Base-by-base conservation (phyloP, 2,888 invertebrate genomes). In the Barypeithes pellucidus region DNA sequence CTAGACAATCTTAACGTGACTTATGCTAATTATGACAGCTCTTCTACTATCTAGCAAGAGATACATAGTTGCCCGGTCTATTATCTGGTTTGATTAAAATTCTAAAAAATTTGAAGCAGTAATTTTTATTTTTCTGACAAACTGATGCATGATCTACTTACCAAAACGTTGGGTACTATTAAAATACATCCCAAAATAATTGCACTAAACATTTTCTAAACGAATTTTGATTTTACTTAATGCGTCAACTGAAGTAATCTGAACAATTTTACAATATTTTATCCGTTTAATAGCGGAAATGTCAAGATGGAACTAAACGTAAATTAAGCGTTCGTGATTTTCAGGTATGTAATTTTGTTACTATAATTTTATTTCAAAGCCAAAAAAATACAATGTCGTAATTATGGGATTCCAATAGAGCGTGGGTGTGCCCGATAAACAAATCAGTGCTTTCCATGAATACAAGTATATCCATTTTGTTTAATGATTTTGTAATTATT, bases 251-350 rank as follows among this genome's bases (percentile, higher is more conserved):
- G 5, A 20, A 20, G 16, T n/a, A 50, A 50, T 24, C 50, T 50
- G 22, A 50, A 24, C 22, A 50, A n/a, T 50, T 50, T 50, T 4
- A 50, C 11, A 22, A 50, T 24, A 11, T 22, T 47, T 50, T 50
- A 50, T 50, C 50, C 24, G n/a, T 50, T 50, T 50, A 50, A 24
- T 24, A 50, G n/a, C 50, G 22, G 22, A 50, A 50, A n/a, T 7
- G 20, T 5, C n/a, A 50, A 1, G 50, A 24, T 22, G 24, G 3
- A 22, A 24, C 11, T 22, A 24, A 50, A n/a, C 24, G 22, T 22
- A 22, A 22, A 50, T 24, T 50, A 22, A 50, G 16, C 16, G 43
- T 16, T 45, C 5, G 1, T 45, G 2, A 8, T 45, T 45, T 2
- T 8, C 16, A 45, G 43, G 43, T 45, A 45, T 45, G 16, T 45